These are phyloP conservation scores for Podotricha telesiphe DNA, from an alignment of 2,888 invertebrate genomes.

Conservation along the genomic window DNA sequence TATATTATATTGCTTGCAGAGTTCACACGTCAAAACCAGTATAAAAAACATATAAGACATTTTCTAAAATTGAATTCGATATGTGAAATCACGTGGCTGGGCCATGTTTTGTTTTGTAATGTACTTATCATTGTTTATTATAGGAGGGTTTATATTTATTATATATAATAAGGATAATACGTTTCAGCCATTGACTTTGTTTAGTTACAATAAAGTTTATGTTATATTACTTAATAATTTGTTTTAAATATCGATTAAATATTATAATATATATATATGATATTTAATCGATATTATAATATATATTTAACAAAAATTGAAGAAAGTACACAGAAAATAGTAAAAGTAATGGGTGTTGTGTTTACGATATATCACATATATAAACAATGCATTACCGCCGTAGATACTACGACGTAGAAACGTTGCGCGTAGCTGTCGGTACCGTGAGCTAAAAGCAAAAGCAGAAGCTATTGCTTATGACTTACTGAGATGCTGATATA, in stretches of 20 bases:
- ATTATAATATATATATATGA: too few species aligned
- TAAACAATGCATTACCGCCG: not conserved
- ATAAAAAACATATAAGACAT: not conserved
- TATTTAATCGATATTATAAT: too few species aligned
- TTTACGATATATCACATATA: not conserved
- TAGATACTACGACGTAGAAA: conserved; percentile 22
- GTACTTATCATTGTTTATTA: not conserved
- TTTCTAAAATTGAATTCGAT: not conserved
- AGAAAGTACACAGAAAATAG: not conserved
- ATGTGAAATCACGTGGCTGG: conserved; percentile 1
- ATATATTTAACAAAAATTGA: too few species aligned
- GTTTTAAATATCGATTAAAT: not conserved
- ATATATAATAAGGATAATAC: not conserved
- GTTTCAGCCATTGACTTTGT: not conserved
- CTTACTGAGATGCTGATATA: not conserved
- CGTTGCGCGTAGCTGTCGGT: not conserved
- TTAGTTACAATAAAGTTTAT: not conserved
- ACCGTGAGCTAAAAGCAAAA: not conserved
- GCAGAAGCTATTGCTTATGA: not conserved
- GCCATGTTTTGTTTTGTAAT: conserved; percentile 15
- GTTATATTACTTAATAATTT: conserved; percentile 5
- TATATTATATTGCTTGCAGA: not conserved
- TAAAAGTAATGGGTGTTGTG: not conserved
- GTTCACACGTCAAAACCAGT: not conserved
- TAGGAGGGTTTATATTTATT: not conserved